Evolutionary conservation across 2,797 vertebrate species (phyloP), one percentile per base, ranked within the genome.

Genomic region (Pelobates cultripes): DNA sequence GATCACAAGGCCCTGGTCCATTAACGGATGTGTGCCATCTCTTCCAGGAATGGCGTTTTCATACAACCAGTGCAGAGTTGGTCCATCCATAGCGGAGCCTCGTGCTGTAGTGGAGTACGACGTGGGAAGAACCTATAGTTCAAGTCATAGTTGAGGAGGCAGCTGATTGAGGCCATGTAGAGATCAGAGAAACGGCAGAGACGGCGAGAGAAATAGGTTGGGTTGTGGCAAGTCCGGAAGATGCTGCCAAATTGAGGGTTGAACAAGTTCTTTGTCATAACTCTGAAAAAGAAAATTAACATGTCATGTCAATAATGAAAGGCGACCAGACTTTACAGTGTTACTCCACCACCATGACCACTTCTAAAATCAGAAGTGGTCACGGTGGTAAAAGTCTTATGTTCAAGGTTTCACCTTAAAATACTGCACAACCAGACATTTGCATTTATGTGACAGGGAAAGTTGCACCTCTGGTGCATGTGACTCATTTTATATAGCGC

Each of bases 241-340:
- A 96, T 95, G 90, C 95, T 96, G 73, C 95, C 95, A 6, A 96
- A 96, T 79, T 95, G 94, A 51, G 95, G 94, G 89, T 96, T 96
- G 90, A 96, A 95, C 70, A 96, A 78, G 89, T 96, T 96, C 91
- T 96, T 96, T 1, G 93, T 94, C 87, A 94, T 89, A 4, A 90
- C 91, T 86, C 95, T 96, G 86, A 40, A 42, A 40, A 12, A 41
- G 42, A 12, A 61, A 60, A 5, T 3, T n/a, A 72, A 75, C n/a
- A 41, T 3, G 13, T 2, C 13, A 1, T 6, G 47, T 51, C 47
- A 51, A 10, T 51, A 51, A 6, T 51, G 47, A 10, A 51, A 28
- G 28, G 28, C 28, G 28, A 28, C 28, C 28, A 28, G 28, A 28
- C 28, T 28, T 28, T 28, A n/a, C n/a, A 28, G 28, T 2, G 28